phyloP scores from a whole-genome alignment of 35 echinoderm and acorn worm genomes.

The Apostichopus japonicus region DNA sequence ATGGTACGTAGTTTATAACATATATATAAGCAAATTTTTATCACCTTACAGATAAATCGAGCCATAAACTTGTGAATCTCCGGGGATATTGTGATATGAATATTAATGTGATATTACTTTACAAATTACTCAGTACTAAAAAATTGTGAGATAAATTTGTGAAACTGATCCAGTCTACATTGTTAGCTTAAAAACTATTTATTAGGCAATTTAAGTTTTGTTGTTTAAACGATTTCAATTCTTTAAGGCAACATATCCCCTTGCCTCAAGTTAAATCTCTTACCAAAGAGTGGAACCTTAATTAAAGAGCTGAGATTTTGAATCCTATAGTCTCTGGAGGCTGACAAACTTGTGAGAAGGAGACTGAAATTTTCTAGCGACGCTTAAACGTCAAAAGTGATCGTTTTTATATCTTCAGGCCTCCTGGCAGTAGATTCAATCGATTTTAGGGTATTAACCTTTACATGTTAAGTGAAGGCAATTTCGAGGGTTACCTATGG shows the following conservation, averaged over 20 bases:
- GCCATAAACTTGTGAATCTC: not conserved
- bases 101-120: not conserved
- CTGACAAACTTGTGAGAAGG: conserved; percentile 24
- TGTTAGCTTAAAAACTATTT: not conserved
- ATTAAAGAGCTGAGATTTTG: conserved; percentile 44
- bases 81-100: not conserved
- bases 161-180: not conserved
- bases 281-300: conserved; percentile 12
- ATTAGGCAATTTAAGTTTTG: not conserved
- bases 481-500: not conserved
- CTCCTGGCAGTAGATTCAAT: conserved; percentile 17
- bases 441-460: conserved; percentile 53
- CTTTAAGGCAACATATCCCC: conserved; percentile 19
- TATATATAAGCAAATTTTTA: not conserved
- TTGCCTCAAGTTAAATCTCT: conserved; percentile 20
- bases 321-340: conserved; percentile 26
- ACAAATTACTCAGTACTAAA: not conserved
- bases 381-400: conserved; percentile 51
- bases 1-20: too few species aligned
- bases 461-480: conserved; percentile 7
- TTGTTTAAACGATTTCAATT: not conserved
- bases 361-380: conserved; percentile 17
- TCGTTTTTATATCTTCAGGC: conserved; percentile 43
- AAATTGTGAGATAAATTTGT: not conserved
- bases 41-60: not conserved